These are phyloP conservation scores for Mylabris sibirica DNA, from an alignment of 2,888 invertebrate genomes.

Conservation along the genomic window DNA sequence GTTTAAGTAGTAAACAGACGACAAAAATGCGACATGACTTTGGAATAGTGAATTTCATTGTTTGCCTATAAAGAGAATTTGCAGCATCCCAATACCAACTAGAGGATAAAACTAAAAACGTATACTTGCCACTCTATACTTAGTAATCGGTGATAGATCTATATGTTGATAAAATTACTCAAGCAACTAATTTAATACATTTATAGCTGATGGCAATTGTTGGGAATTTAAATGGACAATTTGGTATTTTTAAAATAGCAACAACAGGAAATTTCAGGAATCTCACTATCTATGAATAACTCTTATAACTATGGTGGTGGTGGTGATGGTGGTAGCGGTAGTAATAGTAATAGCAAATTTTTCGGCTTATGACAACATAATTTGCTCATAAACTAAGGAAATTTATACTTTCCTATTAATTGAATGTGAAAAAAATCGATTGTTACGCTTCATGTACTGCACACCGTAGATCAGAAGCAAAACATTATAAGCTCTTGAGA, in stretches of 20 bases:
- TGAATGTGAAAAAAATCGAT: constrained; percentile 27
- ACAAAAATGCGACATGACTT: background rate
- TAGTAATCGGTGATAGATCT: constrained; percentile 37
- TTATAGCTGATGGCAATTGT: constrained; percentile 16
- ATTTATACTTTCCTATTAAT: constrained; percentile 34
- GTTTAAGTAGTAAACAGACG: background rate
- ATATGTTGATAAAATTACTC: constrained; percentile 31
- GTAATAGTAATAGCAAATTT: background rate
- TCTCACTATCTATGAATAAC: background rate
- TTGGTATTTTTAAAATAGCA: constrained; percentile 5
- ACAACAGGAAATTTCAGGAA: background rate
- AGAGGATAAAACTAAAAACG: constrained; percentile 25
- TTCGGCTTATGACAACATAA: constrained; percentile 36
- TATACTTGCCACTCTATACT: constrained; percentile 32
- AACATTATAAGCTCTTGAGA: constrained; percentile 28
- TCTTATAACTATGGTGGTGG: background rate
- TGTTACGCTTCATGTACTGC: constrained; percentile 37
- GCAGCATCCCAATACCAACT: constrained; percentile 35
- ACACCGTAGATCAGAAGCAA: constrained; percentile 33
- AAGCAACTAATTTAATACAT: constrained; percentile 23
- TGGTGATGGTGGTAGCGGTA: too few species aligned
- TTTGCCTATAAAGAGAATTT: constrained; percentile 35
- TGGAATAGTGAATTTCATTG: constrained; percentile 20
- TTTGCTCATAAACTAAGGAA: constrained; percentile 37
- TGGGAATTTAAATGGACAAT: constrained; percentile 16